phyloP scores from a whole-genome alignment of 2,888 invertebrate genomes.

The Hipparchia semele region DNA sequence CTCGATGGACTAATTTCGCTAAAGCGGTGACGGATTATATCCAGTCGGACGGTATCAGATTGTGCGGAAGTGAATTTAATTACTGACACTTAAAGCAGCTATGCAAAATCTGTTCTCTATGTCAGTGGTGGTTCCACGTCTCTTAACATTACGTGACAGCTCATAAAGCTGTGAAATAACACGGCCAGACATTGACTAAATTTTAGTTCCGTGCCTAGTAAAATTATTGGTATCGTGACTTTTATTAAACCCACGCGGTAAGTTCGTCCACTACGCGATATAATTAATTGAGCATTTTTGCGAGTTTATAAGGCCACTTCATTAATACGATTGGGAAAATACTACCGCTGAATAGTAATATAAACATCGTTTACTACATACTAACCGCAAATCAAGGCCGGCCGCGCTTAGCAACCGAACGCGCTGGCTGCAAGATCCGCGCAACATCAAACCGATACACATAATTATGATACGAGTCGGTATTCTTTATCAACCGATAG shows the following conservation, averaged over 20 bases:
- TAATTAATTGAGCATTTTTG: neutral
- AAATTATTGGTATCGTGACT: neutral
- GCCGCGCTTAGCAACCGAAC: conserved; percentile 24
- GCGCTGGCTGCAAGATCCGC: conserved; percentile 11
- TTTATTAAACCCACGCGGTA: too few species aligned
- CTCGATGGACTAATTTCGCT: too few species aligned
- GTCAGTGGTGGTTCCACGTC: too few species aligned
- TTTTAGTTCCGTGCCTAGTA: neutral
- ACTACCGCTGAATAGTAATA: neutral
- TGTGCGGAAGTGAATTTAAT: too few species aligned
- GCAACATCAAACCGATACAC: neutral
- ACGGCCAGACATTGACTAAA: too few species aligned
- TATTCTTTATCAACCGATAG: too few species aligned
- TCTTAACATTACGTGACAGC: too few species aligned
- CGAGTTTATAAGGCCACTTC: neutral
- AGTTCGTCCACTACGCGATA: neutral
- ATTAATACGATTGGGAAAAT: neutral
- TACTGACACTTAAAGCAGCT: too few species aligned
- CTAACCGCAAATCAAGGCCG: conserved; percentile 17
- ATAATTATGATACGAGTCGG: neutral
- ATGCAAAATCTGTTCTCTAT: too few species aligned
- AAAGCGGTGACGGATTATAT: too few species aligned
- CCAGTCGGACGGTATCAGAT: too few species aligned
- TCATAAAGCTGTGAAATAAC: too few species aligned
- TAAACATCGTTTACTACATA: neutral